These are phyloP conservation scores for Corythornis cristatus DNA, from an alignment of 2,113 vertebrate species.

Conservation along the genomic window DNA sequence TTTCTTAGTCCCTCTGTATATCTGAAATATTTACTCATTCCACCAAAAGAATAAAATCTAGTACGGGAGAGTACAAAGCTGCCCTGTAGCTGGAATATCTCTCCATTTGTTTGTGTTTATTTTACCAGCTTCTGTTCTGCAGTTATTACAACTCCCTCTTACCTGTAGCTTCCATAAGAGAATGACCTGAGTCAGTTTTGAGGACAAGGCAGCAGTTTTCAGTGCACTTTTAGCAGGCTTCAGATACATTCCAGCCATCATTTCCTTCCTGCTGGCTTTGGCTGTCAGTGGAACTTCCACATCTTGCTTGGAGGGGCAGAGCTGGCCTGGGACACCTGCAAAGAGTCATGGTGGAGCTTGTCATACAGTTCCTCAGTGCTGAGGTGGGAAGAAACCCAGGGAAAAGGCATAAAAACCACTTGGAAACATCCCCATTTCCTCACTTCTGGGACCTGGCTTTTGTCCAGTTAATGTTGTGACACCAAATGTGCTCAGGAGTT, in stretches of 20 bases:
- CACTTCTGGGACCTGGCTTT: not conserved
- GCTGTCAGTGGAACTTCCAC: not conserved
- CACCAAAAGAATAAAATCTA: not conserved
- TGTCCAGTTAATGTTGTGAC: not conserved
- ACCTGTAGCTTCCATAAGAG: not conserved
- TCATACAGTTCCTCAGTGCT: not conserved
- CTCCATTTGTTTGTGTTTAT: not conserved
- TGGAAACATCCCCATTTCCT: not conserved
- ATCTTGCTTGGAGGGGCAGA: not conserved
- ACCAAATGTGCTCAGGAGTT: not conserved
- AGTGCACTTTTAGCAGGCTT: not conserved
- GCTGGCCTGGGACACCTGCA: rapidly evolving
- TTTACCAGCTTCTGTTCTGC: not conserved
- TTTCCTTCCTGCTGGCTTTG: not conserved
- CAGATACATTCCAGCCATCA: not conserved
- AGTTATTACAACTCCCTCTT: not conserved
- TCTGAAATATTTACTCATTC: not conserved
- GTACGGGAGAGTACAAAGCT: not conserved
- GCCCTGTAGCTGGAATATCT: not conserved
- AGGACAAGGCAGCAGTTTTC: not conserved
- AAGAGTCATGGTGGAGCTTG: rapidly evolving
- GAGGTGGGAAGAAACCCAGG: not conserved
- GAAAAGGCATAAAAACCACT: not conserved
- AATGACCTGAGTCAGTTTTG: not conserved
- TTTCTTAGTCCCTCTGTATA: not conserved